Conservation (phyloP, 1,140 invertebrate species). For the Xylocopa sonorina region DNA sequence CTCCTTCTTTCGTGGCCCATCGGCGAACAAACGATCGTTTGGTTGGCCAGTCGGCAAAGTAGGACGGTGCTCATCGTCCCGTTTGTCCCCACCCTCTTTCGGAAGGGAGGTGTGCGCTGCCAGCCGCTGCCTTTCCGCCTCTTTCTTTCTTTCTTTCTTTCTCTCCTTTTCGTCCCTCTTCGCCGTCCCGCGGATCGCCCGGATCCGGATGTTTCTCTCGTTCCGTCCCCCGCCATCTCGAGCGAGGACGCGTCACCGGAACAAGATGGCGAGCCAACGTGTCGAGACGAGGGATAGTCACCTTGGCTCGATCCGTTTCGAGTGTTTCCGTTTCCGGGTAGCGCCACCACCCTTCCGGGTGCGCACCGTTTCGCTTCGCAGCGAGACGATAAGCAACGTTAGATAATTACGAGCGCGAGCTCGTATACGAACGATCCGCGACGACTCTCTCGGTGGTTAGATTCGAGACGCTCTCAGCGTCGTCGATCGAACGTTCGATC, state of each 20-base stretch:
- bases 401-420: no score
- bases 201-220: not conserved
- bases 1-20: slow-evolving; percentile 65
- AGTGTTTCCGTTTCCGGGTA: not conserved
- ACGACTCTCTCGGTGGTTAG: not conserved
- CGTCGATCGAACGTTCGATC: slow-evolving; percentile 58
- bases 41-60: slow-evolving; percentile 80
- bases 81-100: slow-evolving; percentile 71
- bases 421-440: not conserved
- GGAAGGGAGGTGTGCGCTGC: slow-evolving; percentile 62
- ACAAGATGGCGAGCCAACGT: slow-evolving; percentile 78
- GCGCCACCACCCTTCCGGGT: slow-evolving; percentile 5
- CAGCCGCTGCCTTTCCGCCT: slow-evolving; percentile 48
- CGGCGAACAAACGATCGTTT: slow-evolving; percentile 79
- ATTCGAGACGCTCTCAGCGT: no score
- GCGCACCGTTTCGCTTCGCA: not conserved
- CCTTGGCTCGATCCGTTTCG: no score
- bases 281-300: no score
- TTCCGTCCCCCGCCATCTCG: slow-evolving; percentile 29
- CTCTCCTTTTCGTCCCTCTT: no score
- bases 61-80: slow-evolving; percentile 74
- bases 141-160: slow-evolving; percentile 53
- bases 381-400: no score
- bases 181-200: not conserved
- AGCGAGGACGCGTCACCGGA: slow-evolving; percentile 67